A percentile compares a stretch with the other conserved stretches of the same genome.
phyloP scores from a whole-genome alignment of 2,888 invertebrate species.

The Epistrophe grossulariae region DNA sequence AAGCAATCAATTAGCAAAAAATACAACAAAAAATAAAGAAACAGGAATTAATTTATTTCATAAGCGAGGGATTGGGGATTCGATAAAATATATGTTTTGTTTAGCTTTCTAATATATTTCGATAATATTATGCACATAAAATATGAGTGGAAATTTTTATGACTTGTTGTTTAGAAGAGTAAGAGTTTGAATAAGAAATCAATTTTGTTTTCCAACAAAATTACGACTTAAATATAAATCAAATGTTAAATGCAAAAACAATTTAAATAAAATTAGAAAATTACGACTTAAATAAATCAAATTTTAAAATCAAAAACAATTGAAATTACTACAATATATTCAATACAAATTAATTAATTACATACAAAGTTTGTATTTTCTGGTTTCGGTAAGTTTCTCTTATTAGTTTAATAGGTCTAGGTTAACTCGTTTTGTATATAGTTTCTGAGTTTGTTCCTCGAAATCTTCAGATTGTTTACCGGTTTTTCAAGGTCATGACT shows the following conservation, averaged over 20 bases:
- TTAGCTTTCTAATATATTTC: neutral
- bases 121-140: conserved; percentile 4
- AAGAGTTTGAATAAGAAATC: neutral
- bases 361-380: neutral
- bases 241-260: neutral
- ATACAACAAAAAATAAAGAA: neutral
- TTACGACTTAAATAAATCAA: neutral
- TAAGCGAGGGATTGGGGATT: no score
- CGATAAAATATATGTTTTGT: neutral
- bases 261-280: neutral
- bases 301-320: neutral
- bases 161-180: neutral
- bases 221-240: no score
- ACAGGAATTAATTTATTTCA: neutral
- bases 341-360: neutral
- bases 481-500: neutral
- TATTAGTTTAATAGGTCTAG: conserved; percentile 8
- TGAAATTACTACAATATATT: no score
- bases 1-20: conserved; percentile 9
- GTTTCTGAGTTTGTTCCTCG: neutral
- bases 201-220: neutral
- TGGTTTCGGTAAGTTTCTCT: neutral
- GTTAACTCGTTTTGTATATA: neutral
- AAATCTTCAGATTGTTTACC: neutral
- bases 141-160: conserved; percentile 7